phyloP scores from a whole-genome alignment of 2,113 vertebrate genomes.

The Hemiprocne comata region DNA sequence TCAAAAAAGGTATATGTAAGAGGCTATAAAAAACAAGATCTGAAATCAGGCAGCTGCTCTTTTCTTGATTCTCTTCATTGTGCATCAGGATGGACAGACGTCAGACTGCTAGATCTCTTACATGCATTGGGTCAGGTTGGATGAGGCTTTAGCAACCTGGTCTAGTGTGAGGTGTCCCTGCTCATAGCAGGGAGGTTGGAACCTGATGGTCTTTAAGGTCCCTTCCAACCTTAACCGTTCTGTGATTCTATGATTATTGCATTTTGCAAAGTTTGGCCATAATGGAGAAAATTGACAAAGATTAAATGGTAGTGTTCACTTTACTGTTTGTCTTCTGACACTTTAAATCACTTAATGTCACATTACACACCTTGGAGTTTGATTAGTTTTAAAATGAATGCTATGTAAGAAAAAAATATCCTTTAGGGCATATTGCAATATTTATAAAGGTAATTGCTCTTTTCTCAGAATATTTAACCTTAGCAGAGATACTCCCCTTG shows the following conservation, averaged over 20 bases:
- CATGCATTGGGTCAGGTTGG: background rate
- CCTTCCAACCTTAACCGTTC: too few relatives aligned
- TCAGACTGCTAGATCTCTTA: background rate
- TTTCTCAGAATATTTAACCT: background rate
- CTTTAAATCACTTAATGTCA: background rate
- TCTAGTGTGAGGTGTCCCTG: too few relatives aligned
- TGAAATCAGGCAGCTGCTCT: slow-evolving; percentile 20
- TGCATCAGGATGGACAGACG: background rate
- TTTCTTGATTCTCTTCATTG: background rate
- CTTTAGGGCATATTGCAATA: background rate
- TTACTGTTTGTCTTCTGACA: background rate
- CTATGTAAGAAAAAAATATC: background rate
- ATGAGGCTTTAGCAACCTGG: too few relatives aligned
- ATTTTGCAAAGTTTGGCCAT: background rate
- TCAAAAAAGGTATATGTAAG: slow-evolving; percentile 28
- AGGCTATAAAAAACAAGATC: background rate
- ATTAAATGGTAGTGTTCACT: background rate
- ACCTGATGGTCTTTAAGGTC: too few relatives aligned
- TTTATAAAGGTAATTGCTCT: background rate
- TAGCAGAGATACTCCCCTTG: background rate
- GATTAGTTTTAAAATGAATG: slow-evolving; percentile 1
- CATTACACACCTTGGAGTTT: background rate
- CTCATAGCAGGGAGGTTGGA: too few relatives aligned
- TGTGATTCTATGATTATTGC: background rate
- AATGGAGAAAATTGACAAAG: background rate